Evolutionary conservation across 2,113 vertebrate species (phyloP).

Genomic region (Pangasianodon gigas): DNA sequence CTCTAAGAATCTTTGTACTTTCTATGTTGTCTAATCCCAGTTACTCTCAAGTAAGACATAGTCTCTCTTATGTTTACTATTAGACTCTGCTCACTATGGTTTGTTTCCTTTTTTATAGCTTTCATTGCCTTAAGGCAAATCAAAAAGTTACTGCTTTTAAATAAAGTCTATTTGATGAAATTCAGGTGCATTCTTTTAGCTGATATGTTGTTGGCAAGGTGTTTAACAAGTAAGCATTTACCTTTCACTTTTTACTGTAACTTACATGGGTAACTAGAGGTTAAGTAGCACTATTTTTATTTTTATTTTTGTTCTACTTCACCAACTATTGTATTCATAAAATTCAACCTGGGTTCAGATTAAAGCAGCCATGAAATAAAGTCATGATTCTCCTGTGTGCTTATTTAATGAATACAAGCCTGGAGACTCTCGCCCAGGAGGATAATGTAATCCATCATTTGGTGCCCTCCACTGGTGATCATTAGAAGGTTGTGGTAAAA

Average conservation of each 20-base stretch:
- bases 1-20: conserved; percentile 57
- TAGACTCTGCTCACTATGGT: conserved; percentile 67
- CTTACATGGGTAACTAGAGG: conserved; percentile 13
- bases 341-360: conserved; percentile 32
- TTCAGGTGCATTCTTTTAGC: conserved; percentile 34
- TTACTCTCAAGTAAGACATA: conserved; percentile 66
- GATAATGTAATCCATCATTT: background rate
- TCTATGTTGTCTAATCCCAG: conserved; percentile 62
- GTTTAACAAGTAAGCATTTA: conserved; percentile 12
- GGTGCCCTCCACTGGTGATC: conserved; percentile 24
- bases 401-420: background rate
- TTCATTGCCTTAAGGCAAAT: conserved; percentile 70
- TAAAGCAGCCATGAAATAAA: conserved; percentile 30
- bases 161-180: conserved; percentile 61
- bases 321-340: conserved; percentile 16
- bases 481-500: background rate
- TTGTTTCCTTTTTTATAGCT: conserved; percentile 67
- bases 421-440: background rate
- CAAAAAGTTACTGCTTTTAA: conserved; percentile 71
- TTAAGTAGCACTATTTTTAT: background rate
- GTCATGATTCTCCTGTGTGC: background rate
- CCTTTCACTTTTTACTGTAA: conserved; percentile 18
- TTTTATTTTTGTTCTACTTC: background rate
- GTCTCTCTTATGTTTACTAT: conserved; percentile 67
- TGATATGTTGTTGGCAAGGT: background rate